These are phyloP conservation scores for Heterotis niloticus DNA, from an alignment of 2,113 vertebrate species.

Conservation along the genomic window DNA sequence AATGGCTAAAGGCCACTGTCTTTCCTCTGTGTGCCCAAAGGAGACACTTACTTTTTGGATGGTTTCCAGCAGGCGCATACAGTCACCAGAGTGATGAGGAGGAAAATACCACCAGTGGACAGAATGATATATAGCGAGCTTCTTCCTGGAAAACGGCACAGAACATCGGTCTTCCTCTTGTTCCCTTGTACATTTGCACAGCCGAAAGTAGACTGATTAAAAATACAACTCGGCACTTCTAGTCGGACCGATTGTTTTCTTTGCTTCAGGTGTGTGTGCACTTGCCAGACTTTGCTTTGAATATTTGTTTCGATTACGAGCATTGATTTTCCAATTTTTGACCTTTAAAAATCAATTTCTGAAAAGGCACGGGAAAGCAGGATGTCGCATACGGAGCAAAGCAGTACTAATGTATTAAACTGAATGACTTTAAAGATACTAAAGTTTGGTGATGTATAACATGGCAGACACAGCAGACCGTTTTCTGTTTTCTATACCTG, in stretches of 20 bases:
- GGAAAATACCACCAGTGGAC: conserved; percentile 92
- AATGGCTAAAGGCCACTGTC: not conserved
- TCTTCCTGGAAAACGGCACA: conserved; percentile 64
- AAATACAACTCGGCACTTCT: not conserved
- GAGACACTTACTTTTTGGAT: conserved; percentile 76
- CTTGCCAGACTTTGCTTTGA: not conserved
- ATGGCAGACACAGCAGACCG: too few relatives aligned
- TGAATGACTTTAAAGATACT: too few relatives aligned
- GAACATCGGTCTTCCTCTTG: not conserved
- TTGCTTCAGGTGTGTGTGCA: not conserved
- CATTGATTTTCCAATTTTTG: too few relatives aligned
- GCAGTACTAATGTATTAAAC: too few relatives aligned
- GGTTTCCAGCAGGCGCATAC: conserved; percentile 98
- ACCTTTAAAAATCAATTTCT: too few relatives aligned
- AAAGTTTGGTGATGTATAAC: too few relatives aligned
- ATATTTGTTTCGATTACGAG: too few relatives aligned
- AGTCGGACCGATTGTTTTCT: too few relatives aligned
- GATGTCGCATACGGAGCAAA: too few relatives aligned
- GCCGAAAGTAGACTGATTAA: too few relatives aligned
- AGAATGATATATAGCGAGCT: conserved; percentile 98
- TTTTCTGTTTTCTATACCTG: too few relatives aligned
- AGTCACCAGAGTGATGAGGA: conserved; percentile 93
- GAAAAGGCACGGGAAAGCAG: too few relatives aligned
- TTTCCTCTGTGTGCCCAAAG: not conserved
- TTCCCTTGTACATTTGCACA: not conserved